A percentile compares a stretch with the other conserved stretches of the same genome.
These are phyloP conservation scores for Hyperoplus immaculatus DNA, from an alignment of 2,797 vertebrate genomes.

Conservation along the genomic window DNA sequence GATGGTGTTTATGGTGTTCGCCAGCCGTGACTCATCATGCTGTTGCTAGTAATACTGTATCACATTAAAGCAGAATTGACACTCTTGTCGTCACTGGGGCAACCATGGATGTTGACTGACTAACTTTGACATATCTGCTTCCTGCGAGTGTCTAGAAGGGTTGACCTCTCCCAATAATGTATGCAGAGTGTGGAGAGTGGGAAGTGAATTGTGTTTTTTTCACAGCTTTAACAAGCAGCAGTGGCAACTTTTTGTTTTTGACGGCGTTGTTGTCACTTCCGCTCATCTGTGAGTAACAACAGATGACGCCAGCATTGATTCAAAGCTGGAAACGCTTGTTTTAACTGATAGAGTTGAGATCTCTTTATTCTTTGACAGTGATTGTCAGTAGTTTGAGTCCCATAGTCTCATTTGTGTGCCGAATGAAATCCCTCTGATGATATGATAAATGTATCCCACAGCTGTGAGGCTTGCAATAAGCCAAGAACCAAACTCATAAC, in stretches of 20 bases:
- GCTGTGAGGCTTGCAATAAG: background rate
- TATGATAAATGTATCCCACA: background rate
- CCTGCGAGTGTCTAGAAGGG: constrained; percentile 29
- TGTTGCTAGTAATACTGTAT: constrained; percentile 53
- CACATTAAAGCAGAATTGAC: constrained; percentile 57
- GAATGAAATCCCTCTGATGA: constrained; percentile 14
- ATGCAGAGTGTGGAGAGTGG: constrained; percentile 1
- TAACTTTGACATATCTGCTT: constrained; percentile 42
- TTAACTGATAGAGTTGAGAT: constrained; percentile 14
- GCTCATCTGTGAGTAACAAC: constrained; percentile 37
- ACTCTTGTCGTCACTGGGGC: constrained; percentile 60
- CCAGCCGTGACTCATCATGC: constrained; percentile 74
- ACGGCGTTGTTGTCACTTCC: constrained; percentile 12
- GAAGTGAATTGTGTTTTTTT: constrained; percentile 27
- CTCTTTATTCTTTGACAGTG: background rate
- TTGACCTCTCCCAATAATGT: constrained; percentile 21
- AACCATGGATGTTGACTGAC: constrained; percentile 63
- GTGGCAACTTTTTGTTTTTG: constrained; percentile 25
- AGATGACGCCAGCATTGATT: constrained; percentile 25
- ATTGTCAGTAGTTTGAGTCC: background rate
- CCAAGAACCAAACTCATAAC: background rate
- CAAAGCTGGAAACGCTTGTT: constrained; percentile 23
- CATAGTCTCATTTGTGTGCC: background rate
- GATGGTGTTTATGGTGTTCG: constrained; percentile 44
- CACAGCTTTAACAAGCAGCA: constrained; percentile 29